phyloP scores from a whole-genome alignment of 2,797 vertebrate species.

The Strix occidentalis region DNA sequence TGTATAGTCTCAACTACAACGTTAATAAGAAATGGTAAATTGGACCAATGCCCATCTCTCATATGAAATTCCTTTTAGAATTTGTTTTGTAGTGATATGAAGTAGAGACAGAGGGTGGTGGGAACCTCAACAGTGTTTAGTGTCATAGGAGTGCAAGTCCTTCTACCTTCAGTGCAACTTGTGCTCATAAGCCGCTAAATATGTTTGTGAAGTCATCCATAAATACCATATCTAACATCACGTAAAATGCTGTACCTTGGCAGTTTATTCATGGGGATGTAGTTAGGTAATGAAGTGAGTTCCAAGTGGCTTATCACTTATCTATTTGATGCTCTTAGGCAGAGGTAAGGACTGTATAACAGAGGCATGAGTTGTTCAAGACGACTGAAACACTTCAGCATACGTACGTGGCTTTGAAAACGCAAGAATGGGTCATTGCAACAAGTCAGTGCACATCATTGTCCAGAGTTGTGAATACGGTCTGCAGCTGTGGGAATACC shows the following conservation, averaged over 20 bases:
- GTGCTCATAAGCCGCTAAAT: not conserved
- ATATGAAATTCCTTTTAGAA: not conserved
- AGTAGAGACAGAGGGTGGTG: not conserved
- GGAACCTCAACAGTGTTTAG: not conserved
- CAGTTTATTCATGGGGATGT: not conserved
- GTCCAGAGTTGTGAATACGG: not conserved
- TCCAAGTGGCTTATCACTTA: rapidly evolving
- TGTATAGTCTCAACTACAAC: not conserved
- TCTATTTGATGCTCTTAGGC: not conserved
- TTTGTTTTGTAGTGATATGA: not conserved
- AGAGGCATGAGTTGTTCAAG: not conserved
- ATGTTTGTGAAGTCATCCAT: not conserved
- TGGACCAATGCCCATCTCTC: not conserved
- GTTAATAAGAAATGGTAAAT: not conserved
- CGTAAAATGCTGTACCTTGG: not conserved
- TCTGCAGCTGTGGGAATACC: not conserved
- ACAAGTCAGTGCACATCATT: not conserved
- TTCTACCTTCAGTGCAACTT: not conserved
- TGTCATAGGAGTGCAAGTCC: not conserved
- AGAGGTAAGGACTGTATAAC: not conserved
- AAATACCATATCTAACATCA: not conserved
- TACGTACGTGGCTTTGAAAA: not conserved
- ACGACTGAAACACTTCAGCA: not conserved
- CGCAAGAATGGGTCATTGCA: not conserved
- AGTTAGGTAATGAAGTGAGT: not conserved